phyloP scores from a whole-genome alignment of 2,797 vertebrate species.

The Champsocephalus esox region DNA sequence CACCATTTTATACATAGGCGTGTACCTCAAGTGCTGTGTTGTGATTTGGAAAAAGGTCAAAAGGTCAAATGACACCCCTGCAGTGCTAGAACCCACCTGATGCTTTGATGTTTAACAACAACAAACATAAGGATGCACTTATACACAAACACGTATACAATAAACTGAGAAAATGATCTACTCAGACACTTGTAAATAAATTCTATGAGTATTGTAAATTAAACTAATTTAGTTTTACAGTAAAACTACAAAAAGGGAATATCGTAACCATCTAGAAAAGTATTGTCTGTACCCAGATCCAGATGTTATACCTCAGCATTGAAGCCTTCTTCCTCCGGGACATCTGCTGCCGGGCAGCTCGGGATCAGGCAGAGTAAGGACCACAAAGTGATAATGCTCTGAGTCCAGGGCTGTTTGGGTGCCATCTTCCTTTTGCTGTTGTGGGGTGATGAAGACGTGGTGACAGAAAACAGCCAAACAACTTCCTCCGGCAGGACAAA shows the following conservation, averaged over 20 bases:
- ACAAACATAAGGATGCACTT: neutral
- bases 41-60: slow-evolving; percentile 33
- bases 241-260: accelerated
- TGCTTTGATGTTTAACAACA: neutral
- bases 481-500: slow-evolving; percentile 11
- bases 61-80: slow-evolving; percentile 26
- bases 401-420: slow-evolving; percentile 39
- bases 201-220: neutral
- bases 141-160: neutral
- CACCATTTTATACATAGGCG: neutral
- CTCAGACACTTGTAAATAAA: neutral
- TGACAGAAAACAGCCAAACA: slow-evolving; percentile 1
- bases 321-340: slow-evolving; percentile 60
- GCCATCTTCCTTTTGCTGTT: slow-evolving; percentile 52
- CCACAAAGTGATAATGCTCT: slow-evolving; percentile 20
- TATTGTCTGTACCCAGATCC: neutral
- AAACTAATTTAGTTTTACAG: too few species aligned
- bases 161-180: neutral
- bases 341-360: slow-evolving; percentile 38
- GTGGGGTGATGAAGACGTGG: slow-evolving; percentile 7
- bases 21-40: slow-evolving; percentile 20
- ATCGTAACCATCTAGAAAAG: neutral
- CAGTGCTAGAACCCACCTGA: slow-evolving; percentile 5
- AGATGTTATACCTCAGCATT: slow-evolving; percentile 69
- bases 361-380: slow-evolving; percentile 44